Base-by-base conservation (phyloP, 2,113 vertebrate species). In the Uropsilus gracilis region DNA sequence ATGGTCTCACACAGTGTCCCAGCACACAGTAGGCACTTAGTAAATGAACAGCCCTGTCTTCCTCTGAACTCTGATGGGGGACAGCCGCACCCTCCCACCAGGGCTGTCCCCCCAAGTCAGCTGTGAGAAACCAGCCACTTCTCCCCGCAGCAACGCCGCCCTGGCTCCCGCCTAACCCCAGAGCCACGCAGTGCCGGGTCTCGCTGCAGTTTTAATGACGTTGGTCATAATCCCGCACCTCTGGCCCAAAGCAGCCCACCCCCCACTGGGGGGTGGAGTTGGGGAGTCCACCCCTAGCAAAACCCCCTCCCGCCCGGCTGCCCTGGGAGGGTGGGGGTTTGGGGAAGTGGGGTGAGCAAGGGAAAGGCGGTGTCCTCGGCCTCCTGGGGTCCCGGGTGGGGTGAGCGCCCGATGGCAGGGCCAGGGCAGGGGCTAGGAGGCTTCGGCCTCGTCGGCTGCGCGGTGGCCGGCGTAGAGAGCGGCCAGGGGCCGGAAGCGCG, bases 401-500 rank as follows among this genome's bases (percentile, higher is more conserved):
- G 42, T 11, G 20, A 17, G 59, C n/a, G 4, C 42, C 37, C 24
- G n/a, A 6, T 5, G 6, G 55, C 64, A 5, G 46, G 75, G 53
- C 48, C 6, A 0, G 96, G 57, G 97, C 6, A 0, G 96, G 57
- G 97, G 98, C 99, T 99, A 99, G 98, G 99, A 99, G 68, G 98
- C 98, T 50, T 98, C 98, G 53, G 98, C 95, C 78, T 99, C 99
- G 28, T 98, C 98, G 50, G 99, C 99, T 2, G 96, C 98, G 69
- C 98, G 94, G 96, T 98, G 97, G 94, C 98, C 99, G 14, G 98
- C 98, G 0, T 99, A 99, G 94, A 99, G 99, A 2, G 98, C 99
- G 1, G 99, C 99, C 98, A 99, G 98, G 96, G 99, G 99, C 96
- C 99, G 98, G 98, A 99, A 99, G 0, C 99, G 99, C 0, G 99